Percentiles rank a stretch among this genome's conserved stretches.
These are phyloP conservation scores for Drosophila guanche DNA, from an alignment of 1,140 invertebrate genomes.

Conservation along the genomic window DNA sequence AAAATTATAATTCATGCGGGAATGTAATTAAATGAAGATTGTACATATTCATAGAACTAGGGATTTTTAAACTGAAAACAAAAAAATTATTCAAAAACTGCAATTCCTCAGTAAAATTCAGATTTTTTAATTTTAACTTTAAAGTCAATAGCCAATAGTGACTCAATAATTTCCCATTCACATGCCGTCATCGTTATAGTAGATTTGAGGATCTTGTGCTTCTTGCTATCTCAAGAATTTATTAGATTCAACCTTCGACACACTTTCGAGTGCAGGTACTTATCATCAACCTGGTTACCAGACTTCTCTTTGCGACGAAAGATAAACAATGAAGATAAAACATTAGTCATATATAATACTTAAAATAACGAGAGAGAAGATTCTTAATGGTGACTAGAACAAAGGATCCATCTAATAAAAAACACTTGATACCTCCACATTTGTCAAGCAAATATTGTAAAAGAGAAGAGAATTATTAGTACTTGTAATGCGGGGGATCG, in stretches of 20 bases:
- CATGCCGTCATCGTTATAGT: slow-evolving; percentile 21
- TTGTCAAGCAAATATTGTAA: no score
- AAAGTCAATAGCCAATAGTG: not conserved
- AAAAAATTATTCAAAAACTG: no score
- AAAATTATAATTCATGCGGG: not conserved
- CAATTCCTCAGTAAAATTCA: no score
- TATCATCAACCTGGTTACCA: slow-evolving; percentile 9
- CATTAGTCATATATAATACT: not conserved
- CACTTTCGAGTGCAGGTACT: not conserved
- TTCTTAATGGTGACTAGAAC: no score
- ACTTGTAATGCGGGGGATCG: no score
- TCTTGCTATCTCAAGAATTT: slow-evolving; percentile 24
- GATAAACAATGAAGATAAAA: slow-evolving; percentile 12
- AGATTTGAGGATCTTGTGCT: slow-evolving; percentile 5
- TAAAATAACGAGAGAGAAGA: not conserved
- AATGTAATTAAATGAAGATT: not conserved
- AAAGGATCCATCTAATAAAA: no score
- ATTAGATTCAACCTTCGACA: slow-evolving; percentile 20
- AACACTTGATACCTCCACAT: no score
- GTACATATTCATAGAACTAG: no score
- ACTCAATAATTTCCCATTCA: not conserved
- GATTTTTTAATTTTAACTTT: no score
- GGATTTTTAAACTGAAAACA: no score
- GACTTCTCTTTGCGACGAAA: slow-evolving; percentile 8
- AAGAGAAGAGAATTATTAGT: no score